A percentile compares a stretch with the other conserved stretches of the same genome.
phyloP scores from a whole-genome alignment of 2,888 invertebrate genomes.

The Caenorhabditis sp. region DNA sequence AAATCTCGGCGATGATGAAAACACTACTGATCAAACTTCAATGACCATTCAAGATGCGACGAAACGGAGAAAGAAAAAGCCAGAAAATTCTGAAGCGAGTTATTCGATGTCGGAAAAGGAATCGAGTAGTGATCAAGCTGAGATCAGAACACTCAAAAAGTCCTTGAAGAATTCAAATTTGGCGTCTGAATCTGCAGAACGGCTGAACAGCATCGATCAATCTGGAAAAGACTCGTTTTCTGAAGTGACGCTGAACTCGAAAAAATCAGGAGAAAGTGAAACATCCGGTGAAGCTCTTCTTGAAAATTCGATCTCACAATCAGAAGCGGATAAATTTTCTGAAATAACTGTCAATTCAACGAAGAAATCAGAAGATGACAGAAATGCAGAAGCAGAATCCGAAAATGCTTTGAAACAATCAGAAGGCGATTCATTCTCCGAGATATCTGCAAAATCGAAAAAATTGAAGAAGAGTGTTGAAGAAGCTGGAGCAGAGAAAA shows the following conservation, averaged over 20 bases:
- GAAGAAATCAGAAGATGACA: not conserved
- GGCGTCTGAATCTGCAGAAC: not conserved
- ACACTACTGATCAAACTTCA: not conserved
- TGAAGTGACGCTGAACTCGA: not conserved
- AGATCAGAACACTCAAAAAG: not conserved
- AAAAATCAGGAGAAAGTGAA: not conserved
- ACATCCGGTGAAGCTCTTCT: not conserved
- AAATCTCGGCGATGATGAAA: not conserved
- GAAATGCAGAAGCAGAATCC: not conserved
- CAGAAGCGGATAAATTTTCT: not conserved
- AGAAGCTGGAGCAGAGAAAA: not conserved
- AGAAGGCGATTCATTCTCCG: not conserved
- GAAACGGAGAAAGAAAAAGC: conserved; percentile 8
- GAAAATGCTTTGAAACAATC: not conserved
- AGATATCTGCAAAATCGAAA: not conserved
- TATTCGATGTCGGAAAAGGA: not conserved
- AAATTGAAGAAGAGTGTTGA: not conserved
- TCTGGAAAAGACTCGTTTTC: not conserved
- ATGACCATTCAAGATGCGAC: not conserved
- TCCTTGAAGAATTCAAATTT: not conserved
- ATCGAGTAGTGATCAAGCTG: not conserved
- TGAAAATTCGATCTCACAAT: not conserved
- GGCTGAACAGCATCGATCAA: not conserved
- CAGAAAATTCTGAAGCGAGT: not conserved
- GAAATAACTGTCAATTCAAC: not conserved